Base-by-base conservation (phyloP, 1,140 invertebrate species). In the Caerostris extrusa region DNA sequence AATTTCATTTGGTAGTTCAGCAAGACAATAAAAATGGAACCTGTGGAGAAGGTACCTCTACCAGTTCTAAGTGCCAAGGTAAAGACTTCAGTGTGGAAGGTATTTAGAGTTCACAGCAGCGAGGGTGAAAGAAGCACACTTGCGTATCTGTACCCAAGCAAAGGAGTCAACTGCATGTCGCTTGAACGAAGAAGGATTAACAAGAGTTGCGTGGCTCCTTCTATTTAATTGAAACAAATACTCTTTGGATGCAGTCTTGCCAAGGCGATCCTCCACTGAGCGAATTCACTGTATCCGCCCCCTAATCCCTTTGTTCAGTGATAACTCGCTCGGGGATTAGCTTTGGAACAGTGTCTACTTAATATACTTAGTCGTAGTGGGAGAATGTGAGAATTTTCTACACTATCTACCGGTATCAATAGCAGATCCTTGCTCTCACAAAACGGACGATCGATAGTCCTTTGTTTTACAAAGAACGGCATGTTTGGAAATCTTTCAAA, bases 151-250 rank as follows among this genome's bases (percentile, higher is more conserved):
- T 77, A 8, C 34, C 53, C 71, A 77, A 77, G 71, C 50, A 77
- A 77, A 19, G 71, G 71, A 77, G 71, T 77, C 71, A 77, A 77
- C 71, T 77, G 71, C 10, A 50, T 53, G 71, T 77, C 71, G 71
- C 71, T 77, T 50, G 71, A 77, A 77, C 71, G 71, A 77, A 77
- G 71, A 77, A 77, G 71, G 71, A 77, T 77, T 77, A 77, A 34
- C 14, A 55, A 5, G 61, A 89, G 64, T 61, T 69, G 90, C 58
- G 14, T 3, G 56, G 60, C 19, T 83, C 12, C 50, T 91, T 14
- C 61, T 71, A 53, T 91, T 83, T 91, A 83, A 91, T 91, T 91
- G 90, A 91, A 91, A 91, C 77, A 91, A 91, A 91, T 91, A 57
- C 90, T 77, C 71, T 77, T 77, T 34, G 17, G 67, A 57, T 50